Percentiles rank a stretch among this genome's conserved stretches.
Conservation (phyloP, 1,140 invertebrate species). For the Augochlora pura region DNA sequence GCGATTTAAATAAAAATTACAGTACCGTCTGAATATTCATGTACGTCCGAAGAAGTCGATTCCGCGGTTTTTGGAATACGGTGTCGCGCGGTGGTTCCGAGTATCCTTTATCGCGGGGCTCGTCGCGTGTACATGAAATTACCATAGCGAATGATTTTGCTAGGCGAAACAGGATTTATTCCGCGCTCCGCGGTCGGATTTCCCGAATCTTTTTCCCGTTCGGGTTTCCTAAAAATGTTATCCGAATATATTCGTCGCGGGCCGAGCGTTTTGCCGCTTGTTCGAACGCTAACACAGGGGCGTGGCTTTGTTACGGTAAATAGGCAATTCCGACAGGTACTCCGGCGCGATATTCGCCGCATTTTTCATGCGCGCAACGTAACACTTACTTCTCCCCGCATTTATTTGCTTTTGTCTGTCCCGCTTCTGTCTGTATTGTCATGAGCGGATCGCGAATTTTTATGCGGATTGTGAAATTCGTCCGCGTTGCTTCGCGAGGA, state of each 20-base stretch:
- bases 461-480: no score
- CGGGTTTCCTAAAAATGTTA: neutral
- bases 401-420: neutral
- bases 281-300: neutral
- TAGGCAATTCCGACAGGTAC: neutral
- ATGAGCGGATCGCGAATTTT: no score
- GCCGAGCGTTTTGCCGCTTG: neutral
- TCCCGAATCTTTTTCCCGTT: neutral
- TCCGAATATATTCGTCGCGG: neutral
- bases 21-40: no score
- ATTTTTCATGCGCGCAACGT: neutral
- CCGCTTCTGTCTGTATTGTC: no score
- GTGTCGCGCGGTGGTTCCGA: no score
- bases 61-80: no score
- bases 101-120: no score
- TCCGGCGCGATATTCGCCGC: no score
- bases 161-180: neutral
- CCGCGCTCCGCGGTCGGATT: neutral
- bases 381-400: neutral
- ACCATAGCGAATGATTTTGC: neutral
- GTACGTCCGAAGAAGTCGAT: no score
- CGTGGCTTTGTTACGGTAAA: neutral
- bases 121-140: neutral
- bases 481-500: no score
- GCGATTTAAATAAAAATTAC: no score